Conservation (phyloP, 1,140 invertebrate species). For the Tribolium castaneum region DNA sequence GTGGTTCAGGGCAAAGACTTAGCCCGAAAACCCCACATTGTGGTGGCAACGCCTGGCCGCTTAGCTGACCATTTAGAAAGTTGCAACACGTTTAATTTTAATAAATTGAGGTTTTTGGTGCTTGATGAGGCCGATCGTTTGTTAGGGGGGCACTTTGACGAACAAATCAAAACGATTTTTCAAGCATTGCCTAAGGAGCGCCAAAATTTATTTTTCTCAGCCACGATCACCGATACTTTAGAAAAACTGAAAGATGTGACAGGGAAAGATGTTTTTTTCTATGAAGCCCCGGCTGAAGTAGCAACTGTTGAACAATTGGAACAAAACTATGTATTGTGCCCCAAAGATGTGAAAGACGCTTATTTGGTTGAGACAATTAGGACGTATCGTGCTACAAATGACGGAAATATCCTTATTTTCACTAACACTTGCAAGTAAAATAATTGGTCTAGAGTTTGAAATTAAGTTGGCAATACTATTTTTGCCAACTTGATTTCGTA, state of each 20-base stretch:
- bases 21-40: slow-evolving; percentile 89
- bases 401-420: slow-evolving; percentile 91
- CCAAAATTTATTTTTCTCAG: slow-evolving; percentile 93
- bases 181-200: slow-evolving; percentile 80
- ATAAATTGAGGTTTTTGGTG: slow-evolving; percentile 86
- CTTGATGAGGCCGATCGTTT: slow-evolving; percentile 92
- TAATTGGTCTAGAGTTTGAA: too few species aligned
- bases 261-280: slow-evolving; percentile 69
- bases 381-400: slow-evolving; percentile 77
- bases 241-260: slow-evolving; percentile 77
- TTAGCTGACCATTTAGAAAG: slow-evolving; percentile 89
- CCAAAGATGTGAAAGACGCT: slow-evolving; percentile 91
- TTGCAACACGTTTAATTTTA: slow-evolving; percentile 84
- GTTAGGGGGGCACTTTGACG: slow-evolving; percentile 77
- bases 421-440: slow-evolving; percentile 92
- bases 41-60: slow-evolving; percentile 93
- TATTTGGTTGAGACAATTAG: slow-evolving; percentile 91
- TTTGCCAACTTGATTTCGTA: background rate
- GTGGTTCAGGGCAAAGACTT: slow-evolving; percentile 89
- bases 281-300: slow-evolving; percentile 75
- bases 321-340: slow-evolving; percentile 91
- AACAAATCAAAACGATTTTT: slow-evolving; percentile 87
- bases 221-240: slow-evolving; percentile 92
- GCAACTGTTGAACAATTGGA: slow-evolving; percentile 89
- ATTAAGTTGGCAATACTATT: background rate